phyloP scores from a whole-genome alignment of 2,888 invertebrate genomes.

The Dryadula phaetusa region DNA sequence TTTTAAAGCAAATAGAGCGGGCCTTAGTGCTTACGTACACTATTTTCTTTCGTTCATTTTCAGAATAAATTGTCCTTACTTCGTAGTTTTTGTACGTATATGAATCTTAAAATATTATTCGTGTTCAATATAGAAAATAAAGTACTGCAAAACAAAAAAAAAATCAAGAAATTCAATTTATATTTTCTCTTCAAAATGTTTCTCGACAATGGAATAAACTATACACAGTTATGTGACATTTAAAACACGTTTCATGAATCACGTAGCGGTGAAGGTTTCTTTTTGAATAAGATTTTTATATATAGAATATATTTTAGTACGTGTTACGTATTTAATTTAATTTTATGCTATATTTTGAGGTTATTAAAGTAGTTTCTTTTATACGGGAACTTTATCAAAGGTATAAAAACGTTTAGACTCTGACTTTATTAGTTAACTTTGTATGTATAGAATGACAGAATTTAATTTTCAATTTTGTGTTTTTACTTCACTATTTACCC shows the following conservation, averaged over 20 bases:
- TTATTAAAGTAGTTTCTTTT: background rate
- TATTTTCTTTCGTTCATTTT: constrained; percentile 8
- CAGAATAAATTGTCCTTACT: background rate
- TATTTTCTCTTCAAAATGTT: constrained; percentile 20
- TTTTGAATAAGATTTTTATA: constrained; percentile 1
- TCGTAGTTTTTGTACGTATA: background rate
- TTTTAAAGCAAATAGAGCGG: background rate
- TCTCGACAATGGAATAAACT: constrained; percentile 18
- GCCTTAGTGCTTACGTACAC: background rate
- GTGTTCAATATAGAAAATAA: background rate
- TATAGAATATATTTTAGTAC: constrained; percentile 2
- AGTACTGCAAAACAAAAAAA: background rate
- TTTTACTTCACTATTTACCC: too few relatives aligned
- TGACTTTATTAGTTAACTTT: too few relatives aligned
- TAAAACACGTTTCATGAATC: constrained; percentile 15
- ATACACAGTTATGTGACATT: constrained; percentile 7
- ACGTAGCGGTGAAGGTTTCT: constrained; percentile 15
- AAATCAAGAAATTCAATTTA: constrained; percentile 19
- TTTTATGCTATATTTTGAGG: background rate
- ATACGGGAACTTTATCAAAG: background rate
- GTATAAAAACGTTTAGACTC: background rate
- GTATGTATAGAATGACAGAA: too few relatives aligned
- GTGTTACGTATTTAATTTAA: background rate
- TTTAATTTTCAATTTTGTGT: too few relatives aligned
- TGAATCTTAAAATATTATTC: constrained; percentile 1